phyloP scores from a whole-genome alignment of 2,113 vertebrate genomes.

The Bufo bufo region DNA sequence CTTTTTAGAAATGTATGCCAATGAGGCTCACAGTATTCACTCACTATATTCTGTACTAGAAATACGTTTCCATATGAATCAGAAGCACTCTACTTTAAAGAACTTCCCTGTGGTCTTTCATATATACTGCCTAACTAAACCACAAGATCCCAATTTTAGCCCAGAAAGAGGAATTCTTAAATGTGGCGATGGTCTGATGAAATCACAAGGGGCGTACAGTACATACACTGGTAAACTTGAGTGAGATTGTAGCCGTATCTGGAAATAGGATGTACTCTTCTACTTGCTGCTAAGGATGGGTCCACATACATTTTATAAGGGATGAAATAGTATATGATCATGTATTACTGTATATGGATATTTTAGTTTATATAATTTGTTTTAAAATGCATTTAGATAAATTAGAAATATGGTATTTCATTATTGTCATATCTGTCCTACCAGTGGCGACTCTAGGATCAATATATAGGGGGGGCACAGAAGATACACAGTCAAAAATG shows the following conservation, averaged over 20 bases:
- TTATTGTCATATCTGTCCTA: too few species aligned
- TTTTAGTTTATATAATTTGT: too few species aligned
- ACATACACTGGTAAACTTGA: not conserved
- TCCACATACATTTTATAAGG: not conserved
- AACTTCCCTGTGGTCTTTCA: not conserved
- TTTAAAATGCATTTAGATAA: too few species aligned
- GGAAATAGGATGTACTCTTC: not conserved
- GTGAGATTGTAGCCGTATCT: not conserved
- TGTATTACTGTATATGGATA: too few species aligned
- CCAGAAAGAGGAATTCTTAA: constrained; percentile 26
- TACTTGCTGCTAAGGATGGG: not conserved
- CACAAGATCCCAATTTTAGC: constrained; percentile 12
- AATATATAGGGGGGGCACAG: too few species aligned
- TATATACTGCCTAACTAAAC: not conserved
- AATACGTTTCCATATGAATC: too few species aligned
- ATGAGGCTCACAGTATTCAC: not conserved
- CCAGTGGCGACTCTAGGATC: too few species aligned
- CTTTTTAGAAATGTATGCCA: not conserved
- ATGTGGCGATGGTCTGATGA: not conserved
- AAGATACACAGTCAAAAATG: too few species aligned
- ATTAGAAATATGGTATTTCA: too few species aligned
- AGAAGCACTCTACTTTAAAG: not conserved
- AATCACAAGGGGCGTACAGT: not conserved
- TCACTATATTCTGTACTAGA: not conserved
- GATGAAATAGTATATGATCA: too few species aligned